Base-by-base conservation (phyloP, 2,888 invertebrate genomes). In the Troides oblongomaculatus region DNA sequence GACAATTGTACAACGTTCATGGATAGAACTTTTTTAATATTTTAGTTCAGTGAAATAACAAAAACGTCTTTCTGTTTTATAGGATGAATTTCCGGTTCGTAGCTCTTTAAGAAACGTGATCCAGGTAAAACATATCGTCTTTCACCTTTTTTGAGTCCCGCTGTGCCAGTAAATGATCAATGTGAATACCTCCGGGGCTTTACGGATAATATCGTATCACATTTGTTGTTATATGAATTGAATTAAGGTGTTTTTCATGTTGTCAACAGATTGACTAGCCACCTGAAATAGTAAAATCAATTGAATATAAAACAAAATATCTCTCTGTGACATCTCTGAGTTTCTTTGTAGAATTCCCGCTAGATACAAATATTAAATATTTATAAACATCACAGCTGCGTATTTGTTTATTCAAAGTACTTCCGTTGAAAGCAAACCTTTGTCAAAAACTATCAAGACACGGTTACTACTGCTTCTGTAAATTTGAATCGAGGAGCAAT, bases 311-410 rank as follows among this genome's bases (percentile, higher is more conserved):
- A 56, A 56, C 6, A 56, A 58, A 58, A 25, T 58, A 21, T 57
- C 21, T 10, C 10, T 21, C 10, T 21, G 8, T 6, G 10, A 21
- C 21, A n/a, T 23, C 12, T 46, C 46, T 46, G 46, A 14, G 7
- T 56, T 56, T 7, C 6, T 56, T 56, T 1, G 8, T 21, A 56
- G 21, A 56, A 21, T 56, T 39, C 23, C 43, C 18, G 36, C 39
- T 21, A 56, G 53, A 39, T 64, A 58, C 39, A n/a, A 30, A 66
- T 53, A 50, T 60, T 25, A 21, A 60, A 60, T 36, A 65, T 65
- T 65, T 50, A 53, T 43, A 60, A n/a, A 66, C 30, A 30, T 21
- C 58, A 66, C 50, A 66, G 46, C 14, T 66, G 66, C 21, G 21
- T 60, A 46, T 60, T 50, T 50, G 10, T 50, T 60, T 66, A 30